Evolutionary conservation across 2,797 vertebrate species (phyloP).

Genomic region (Hippocampus kuda): DNA sequence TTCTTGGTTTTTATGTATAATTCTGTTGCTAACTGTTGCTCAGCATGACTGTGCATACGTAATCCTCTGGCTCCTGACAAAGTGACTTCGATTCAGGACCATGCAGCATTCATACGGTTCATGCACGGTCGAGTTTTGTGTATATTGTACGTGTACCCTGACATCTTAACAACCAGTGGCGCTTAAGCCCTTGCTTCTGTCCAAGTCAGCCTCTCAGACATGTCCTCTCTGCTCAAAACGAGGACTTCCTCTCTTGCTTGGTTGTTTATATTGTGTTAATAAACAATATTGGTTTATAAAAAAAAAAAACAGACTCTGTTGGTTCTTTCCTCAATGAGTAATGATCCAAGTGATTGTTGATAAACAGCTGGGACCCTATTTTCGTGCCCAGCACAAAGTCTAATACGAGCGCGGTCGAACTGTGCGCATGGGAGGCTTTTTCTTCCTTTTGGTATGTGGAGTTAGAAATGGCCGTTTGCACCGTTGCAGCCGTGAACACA

Average conservation of each 20-base stretch:
- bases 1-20: constrained; percentile 66
- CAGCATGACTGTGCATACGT: constrained; percentile 65
- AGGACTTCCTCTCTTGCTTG: constrained; percentile 60
- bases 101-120: constrained; percentile 29
- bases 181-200: constrained; percentile 48
- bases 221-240: constrained; percentile 46
- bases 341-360: not conserved
- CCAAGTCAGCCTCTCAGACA: constrained; percentile 46
- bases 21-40: constrained; percentile 63
- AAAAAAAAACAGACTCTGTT: constrained; percentile 37
- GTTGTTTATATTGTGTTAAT: constrained; percentile 74
- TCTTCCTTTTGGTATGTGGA: too few relatives aligned
- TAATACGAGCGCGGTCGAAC: too few relatives aligned
- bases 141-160: constrained; percentile 46
- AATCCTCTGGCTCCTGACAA: constrained; percentile 54
- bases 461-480: too few relatives aligned
- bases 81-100: constrained; percentile 57
- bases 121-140: constrained; percentile 48
- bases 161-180: constrained; percentile 37
- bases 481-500: too few relatives aligned
- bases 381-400: too few relatives aligned
- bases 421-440: too few relatives aligned
- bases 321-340: constrained; percentile 8
- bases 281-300: constrained; percentile 67
- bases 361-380: not conserved